Evolutionary conservation across 2,113 vertebrate species (phyloP), one percentile per base, ranked within the genome.

Genomic region (Phalacrocorax carbo): DNA sequence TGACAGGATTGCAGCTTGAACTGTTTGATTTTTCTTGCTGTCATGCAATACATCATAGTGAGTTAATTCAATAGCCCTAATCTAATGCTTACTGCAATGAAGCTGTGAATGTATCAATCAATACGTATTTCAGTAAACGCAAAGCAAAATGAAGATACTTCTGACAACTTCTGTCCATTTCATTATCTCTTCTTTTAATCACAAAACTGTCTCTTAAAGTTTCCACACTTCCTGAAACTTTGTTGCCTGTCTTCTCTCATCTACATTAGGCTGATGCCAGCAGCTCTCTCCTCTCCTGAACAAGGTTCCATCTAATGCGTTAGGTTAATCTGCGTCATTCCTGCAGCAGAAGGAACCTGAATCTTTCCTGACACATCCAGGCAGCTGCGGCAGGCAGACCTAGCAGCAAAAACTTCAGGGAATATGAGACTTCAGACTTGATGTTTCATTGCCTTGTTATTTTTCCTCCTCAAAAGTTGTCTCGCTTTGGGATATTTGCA

Each of bases 121-220:
- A 93, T 96, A 82, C 64, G 70, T 81, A 78, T 83, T 94, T 69
- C 65, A 60, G 89, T 68, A 64, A 91, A 89, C 5, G 20, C 84
- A 75, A 84, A 92, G 77, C 30, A 90, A 97, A 87, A 76, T 46
- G 46, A 66, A 87, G 72, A 93, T 94, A 96, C 55, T 95, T 93
- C 80, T 94, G 97, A 93, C 82, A 95, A 46, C 80, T 46, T 88
- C 78, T 94, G 92, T 96, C 94, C 51, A 3, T 95, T 96, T 92
- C 12, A 44, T 94, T 89, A 81, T 84, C 65, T 94, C 29, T 62
- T 62, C 51, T 60, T 72, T 78, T 48, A 83, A 76, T 91, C 71
- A 70, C 29, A 82, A 62, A 96, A 72, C 57, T 48, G 70, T 94
- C 69, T 94, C 48, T 60, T 80, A 27, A 96, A 92, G 64, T 88